phyloP scores from a whole-genome alignment of 2,113 vertebrate genomes.

The Phrynocephalus versicolor region DNA sequence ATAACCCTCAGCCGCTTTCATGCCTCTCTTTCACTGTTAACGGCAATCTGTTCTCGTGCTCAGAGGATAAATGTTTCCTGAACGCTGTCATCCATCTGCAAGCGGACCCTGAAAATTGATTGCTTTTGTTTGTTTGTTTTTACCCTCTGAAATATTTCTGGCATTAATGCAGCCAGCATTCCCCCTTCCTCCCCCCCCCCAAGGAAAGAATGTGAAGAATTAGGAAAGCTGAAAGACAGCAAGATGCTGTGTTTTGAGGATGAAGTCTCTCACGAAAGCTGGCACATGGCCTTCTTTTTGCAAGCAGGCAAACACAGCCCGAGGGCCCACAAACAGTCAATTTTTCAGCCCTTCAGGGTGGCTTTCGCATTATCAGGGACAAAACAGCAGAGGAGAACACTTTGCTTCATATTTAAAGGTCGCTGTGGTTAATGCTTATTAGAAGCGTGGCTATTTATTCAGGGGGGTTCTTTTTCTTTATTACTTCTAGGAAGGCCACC shows the following conservation, averaged over 20 bases:
- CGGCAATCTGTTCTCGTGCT: conserved; percentile 74
- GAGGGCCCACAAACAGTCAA: conserved; percentile 56
- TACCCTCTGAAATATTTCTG: conserved; percentile 65
- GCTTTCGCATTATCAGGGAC: conserved; percentile 53
- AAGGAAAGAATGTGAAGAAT: conserved; percentile 61
- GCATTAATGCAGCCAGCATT: conserved; percentile 55
- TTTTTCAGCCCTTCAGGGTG: conserved; percentile 49
- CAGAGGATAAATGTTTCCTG: conserved; percentile 75
- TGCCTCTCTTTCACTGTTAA: conserved; percentile 62
- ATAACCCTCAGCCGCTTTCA: conserved; percentile 46
- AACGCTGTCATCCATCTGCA: conserved; percentile 73
- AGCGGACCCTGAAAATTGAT: conserved; percentile 82
- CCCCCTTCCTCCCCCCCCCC: conserved; percentile 15
- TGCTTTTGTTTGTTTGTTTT: conserved; percentile 81
- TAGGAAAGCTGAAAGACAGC: conserved; percentile 58
- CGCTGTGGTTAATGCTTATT: conserved; percentile 65
- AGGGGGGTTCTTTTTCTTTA: conserved; percentile 47
- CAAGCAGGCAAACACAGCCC: conserved; percentile 41
- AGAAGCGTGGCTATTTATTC: conserved; percentile 64
- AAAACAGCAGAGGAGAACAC: conserved; percentile 45
- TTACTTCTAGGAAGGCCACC: conserved; percentile 68
- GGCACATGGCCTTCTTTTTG: conserved; percentile 46
- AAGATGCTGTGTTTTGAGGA: conserved; percentile 43
- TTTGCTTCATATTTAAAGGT: conserved; percentile 63
- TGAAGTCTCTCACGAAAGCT: conserved; percentile 44